phyloP scores from a whole-genome alignment of 2,113 vertebrate species.

The Pollimyrus isidori region DNA sequence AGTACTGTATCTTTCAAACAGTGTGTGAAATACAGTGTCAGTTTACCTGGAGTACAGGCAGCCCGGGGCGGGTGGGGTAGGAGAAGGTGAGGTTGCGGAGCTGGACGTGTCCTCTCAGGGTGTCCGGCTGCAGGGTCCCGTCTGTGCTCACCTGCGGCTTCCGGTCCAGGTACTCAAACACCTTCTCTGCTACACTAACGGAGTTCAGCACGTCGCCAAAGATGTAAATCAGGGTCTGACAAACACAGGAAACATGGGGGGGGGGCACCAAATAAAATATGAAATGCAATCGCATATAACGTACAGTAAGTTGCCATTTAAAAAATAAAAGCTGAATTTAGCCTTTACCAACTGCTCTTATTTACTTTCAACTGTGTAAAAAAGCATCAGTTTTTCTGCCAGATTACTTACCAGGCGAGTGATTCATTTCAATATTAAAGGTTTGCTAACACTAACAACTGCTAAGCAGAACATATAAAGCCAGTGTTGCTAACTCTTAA shows the following conservation, averaged over 20 bases:
- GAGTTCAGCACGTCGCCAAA: slow-evolving; percentile 72
- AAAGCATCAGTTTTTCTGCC: background rate
- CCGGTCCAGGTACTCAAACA: slow-evolving; percentile 71
- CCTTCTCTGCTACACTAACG: slow-evolving; percentile 67
- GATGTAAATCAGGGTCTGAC: slow-evolving; percentile 58
- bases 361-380: background rate
- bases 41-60: slow-evolving; percentile 63
- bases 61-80: slow-evolving; percentile 52
- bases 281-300: slow-evolving; percentile 31
- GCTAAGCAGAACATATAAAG: background rate
- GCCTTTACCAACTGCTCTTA: background rate
- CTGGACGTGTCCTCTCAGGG: slow-evolving; percentile 55
- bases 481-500: background rate
- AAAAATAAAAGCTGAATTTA: background rate
- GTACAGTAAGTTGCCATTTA: background rate
- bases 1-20: background rate
- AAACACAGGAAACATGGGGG: background rate
- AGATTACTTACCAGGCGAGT: background rate
- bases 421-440: background rate
- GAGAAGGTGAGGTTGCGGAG: slow-evolving; percentile 59
- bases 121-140: slow-evolving; percentile 45
- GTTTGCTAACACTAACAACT: background rate
- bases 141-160: slow-evolving; percentile 49
- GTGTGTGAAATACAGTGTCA: background rate
- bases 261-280: slow-evolving; percentile 46